Base-by-base conservation (phyloP, 1,140 invertebrate genomes). In the Micrasema longulum region DNA sequence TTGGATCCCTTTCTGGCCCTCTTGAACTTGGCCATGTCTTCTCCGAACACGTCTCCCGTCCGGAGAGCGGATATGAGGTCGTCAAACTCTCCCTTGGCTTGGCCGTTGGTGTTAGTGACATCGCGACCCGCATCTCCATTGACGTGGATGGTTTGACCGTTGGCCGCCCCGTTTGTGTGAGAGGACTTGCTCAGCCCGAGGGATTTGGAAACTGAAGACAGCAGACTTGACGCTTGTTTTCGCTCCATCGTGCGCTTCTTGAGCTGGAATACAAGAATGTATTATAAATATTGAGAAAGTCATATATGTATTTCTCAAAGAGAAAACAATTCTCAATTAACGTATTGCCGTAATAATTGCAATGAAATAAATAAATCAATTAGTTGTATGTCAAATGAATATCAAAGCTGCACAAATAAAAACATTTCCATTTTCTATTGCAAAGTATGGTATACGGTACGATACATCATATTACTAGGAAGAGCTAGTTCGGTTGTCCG, bases 1-100 rank as follows among this genome's bases (percentile, higher is more conserved):
- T 89, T 90, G 0, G 88, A 86, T 1, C 88, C 85, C 77, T 91
- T 91, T 62, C 91, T 87, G 9, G 91, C 93, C 38, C 95, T 84
- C 75, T 95, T 95, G 81, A 95, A 94, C 80, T 96, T 96, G 26
- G 94, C 95, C 72, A 98, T 94, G 80, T 99, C 97, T 80, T 99
- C 97, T 0, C 96, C 96, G 80, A 99, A 99, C 0, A 99, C 96
- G 80, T 99, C 97, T 0, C 97, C 97, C 0, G 96, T 98, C 77
- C 97, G 86, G 14, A 99, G 83, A 0, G 97, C 97, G 1, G 95
- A 98, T 77, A 99, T 99, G 31, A 99, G 85, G 83, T 98, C 96
- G 80, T 99, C 97, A 84, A 99, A 99, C 85, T 99, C 97, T 69
- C 93, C 93, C 77, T 95, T 92, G 69, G 90, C 90, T 62, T 87